A percentile compares a stretch with the other conserved stretches of the same genome.
Evolutionary conservation across 2,797 vertebrate species (phyloP).

Genomic region (Leptatherina wallacei): DNA sequence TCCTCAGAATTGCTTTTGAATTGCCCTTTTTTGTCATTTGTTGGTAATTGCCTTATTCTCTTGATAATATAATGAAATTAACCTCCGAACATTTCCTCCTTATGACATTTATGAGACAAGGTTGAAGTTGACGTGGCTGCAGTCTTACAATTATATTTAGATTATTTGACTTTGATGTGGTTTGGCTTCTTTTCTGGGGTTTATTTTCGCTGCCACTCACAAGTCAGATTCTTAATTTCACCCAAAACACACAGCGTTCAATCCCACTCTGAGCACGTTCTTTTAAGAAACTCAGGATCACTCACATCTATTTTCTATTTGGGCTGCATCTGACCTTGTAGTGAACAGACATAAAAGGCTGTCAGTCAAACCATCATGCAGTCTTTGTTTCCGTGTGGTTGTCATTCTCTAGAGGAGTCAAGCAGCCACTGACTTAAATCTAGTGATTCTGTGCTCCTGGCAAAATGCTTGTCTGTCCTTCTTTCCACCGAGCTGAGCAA

Average conservation of each 20-base stretch:
- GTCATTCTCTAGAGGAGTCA: constrained; percentile 71
- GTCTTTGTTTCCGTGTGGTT: constrained; percentile 70
- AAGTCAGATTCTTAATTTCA: constrained; percentile 56
- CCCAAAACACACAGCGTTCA: constrained; percentile 45
- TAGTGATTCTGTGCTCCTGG: constrained; percentile 64
- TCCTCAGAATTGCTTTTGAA: constrained; percentile 70
- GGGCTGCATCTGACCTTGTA: constrained; percentile 75
- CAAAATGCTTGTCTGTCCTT: constrained; percentile 68
- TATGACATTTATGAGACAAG: constrained; percentile 73
- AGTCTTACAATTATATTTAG: constrained; percentile 68
- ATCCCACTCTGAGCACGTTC: constrained; percentile 49
- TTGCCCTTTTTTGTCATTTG: constrained; percentile 72
- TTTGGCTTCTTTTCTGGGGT: constrained; percentile 47
- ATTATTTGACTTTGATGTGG: constrained; percentile 55
- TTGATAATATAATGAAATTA: constrained; percentile 77
- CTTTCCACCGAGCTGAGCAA: constrained; percentile 52
- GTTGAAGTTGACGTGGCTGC: constrained; percentile 71
- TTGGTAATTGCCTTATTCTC: constrained; percentile 80
- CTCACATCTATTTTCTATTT: constrained; percentile 56
- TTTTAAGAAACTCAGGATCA: constrained; percentile 60
- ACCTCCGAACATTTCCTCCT: constrained; percentile 69
- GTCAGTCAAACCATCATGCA: constrained; percentile 69
- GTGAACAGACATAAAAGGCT: constrained; percentile 71
- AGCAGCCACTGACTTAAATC: constrained; percentile 66
- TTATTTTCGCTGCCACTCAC: constrained; percentile 29